phyloP scores from a whole-genome alignment of 2,888 invertebrate species.

The Macaria notata region DNA sequence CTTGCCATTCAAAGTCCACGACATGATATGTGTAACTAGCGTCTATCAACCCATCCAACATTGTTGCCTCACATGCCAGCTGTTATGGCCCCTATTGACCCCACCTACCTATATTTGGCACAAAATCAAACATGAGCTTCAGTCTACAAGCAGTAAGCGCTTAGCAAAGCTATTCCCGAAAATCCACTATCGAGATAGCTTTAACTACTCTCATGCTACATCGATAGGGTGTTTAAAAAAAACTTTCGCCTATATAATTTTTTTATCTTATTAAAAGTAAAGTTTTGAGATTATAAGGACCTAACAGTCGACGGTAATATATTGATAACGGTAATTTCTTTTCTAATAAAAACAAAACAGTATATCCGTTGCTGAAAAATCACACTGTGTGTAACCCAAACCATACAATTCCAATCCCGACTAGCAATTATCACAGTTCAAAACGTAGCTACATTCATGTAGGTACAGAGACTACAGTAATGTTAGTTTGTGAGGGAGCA shows the following conservation, averaged over 20 bases:
- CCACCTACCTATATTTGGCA: conserved; percentile 37
- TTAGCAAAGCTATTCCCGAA: no score
- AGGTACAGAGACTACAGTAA: conserved; percentile 29
- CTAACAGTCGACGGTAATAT: no score
- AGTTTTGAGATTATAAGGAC: no score
- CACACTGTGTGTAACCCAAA: neutral
- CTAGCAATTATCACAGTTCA: conserved; percentile 19
- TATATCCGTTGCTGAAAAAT: no score
- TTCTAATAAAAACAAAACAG: no score
- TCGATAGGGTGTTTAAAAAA: conserved; percentile 8
- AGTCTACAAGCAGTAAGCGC: no score
- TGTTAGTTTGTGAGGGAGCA: conserved; percentile 45
- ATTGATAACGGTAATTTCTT: no score
- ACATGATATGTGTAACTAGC: conserved; percentile 35
- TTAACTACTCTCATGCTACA: conserved; percentile 16
- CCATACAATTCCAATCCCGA: conserved; percentile 18
- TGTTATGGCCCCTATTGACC: conserved; percentile 18
- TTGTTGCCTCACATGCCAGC: conserved; percentile 18
- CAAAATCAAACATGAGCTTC: conserved; percentile 38
- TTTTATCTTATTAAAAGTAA: no score
- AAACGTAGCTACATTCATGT: conserved; percentile 6
- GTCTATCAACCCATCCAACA: conserved; percentile 28
- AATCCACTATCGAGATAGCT: no score
- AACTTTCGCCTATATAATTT: no score
- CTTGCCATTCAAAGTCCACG: conserved; percentile 33